Base-by-base conservation (phyloP, 2,797 vertebrate genomes). In the Xerus rutilus region DNA sequence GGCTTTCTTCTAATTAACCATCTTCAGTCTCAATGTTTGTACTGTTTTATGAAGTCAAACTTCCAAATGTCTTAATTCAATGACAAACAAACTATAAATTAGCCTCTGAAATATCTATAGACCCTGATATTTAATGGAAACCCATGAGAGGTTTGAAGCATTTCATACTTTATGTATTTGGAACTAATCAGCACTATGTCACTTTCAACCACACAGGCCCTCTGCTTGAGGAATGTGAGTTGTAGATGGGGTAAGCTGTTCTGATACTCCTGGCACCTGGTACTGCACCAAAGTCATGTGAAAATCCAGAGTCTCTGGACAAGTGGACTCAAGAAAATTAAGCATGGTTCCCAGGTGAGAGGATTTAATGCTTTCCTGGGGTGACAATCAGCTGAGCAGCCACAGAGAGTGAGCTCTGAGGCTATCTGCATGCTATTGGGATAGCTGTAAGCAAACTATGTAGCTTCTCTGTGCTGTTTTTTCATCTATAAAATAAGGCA, bases 61-160 rank as follows among this genome's bases (percentile, higher is more conserved):
- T 93, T 97, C 96, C 76, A 86, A 97, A 94, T 96, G 49, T 95
- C 93, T 86, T 96, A 0, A 82, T 82, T 94, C 85, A 91, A 69
- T 91, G 94, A 91, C 82, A 97, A 98, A 96, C 8, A 97, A 93
- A 96, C 95, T 62, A 89, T 79, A 97, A 98, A 98, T 96, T 95
- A 96, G 54, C 78, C 94, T 94, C 78, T 64, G 54, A 91, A 70
- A 94, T 84, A 73, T 91, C 81, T 0, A 0, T 70, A 96, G 90
- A 86, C 59, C 28, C 72, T 91, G 47, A 52, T 70, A 86, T n/a
- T 83, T 83, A 88, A 52, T 4, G 5, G 45, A 81, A 47, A 30
- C 35, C 69, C 57, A 70, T 70, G 57, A 79, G 95, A 97, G 49
- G 47, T 93, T 74, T 93, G 76, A 73, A 87, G 15, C 39, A 47